Evolutionary conservation across 2,797 vertebrate genomes (phyloP).

Genomic region (Ceryle rudis): DNA sequence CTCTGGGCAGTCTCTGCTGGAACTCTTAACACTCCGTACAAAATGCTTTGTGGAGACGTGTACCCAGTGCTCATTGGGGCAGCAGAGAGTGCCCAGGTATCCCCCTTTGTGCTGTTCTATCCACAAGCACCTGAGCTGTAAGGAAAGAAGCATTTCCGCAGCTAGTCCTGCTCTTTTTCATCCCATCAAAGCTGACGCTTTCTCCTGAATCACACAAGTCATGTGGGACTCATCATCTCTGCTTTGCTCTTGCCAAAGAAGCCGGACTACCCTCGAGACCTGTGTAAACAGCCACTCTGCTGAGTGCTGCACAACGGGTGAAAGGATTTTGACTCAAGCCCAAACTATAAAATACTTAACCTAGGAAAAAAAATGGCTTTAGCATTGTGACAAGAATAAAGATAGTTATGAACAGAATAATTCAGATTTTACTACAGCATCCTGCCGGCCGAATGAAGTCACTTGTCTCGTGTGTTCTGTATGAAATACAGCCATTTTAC

Average conservation of each 20-base stretch:
- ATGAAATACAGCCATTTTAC: not conserved
- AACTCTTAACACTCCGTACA: not conserved
- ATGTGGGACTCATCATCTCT: too few species aligned
- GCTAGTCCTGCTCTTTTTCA: not conserved
- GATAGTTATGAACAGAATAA: not conserved
- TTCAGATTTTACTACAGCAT: not conserved
- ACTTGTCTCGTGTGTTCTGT: not conserved
- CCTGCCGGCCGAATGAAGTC: not conserved
- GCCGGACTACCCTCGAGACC: not conserved
- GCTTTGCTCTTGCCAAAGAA: not conserved
- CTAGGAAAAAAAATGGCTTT: not conserved
- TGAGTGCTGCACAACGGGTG: fast-evolving
- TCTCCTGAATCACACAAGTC: not conserved
- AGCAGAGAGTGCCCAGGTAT: not conserved
- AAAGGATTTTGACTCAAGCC: not conserved
- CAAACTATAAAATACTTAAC: not conserved
- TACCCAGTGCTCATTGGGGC: not conserved
- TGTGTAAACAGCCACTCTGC: not conserved
- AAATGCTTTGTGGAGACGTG: not conserved
- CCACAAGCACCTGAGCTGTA: not conserved
- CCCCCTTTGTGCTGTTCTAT: not conserved
- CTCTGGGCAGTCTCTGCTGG: not conserved
- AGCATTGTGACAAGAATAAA: not conserved
- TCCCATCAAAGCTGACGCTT: not conserved
- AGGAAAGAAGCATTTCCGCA: not conserved